phyloP scores from a whole-genome alignment of 2,888 invertebrate species.

The Ichneumoninae sp. region DNA sequence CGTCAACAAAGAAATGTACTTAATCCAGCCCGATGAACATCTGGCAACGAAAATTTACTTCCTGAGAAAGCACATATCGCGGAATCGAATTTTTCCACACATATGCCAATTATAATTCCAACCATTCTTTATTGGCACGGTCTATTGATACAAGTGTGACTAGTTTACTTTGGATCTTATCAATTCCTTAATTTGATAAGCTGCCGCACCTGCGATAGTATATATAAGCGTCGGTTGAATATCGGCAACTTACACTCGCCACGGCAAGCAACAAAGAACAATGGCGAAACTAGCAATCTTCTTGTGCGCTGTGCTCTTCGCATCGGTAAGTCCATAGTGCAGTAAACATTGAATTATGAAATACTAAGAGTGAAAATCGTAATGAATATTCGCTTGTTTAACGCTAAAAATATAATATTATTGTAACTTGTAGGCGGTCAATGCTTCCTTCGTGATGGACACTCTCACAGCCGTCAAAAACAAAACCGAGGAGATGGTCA shows the following conservation, averaged over 20 bases:
- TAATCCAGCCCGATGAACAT: no score
- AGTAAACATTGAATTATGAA: not conserved
- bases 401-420: not conserved
- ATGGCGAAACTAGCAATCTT: constrained; percentile 51
- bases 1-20: no score
- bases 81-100: constrained; percentile 7
- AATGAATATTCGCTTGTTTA: not conserved
- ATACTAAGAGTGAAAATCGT: not conserved
- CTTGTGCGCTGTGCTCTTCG: constrained; percentile 45
- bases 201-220: not conserved
- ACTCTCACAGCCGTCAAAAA: constrained; percentile 10
- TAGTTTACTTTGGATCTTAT: not conserved
- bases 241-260: not conserved
- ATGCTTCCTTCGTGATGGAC: not conserved
- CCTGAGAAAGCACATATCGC: not conserved
- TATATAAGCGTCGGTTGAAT: constrained; percentile 43
- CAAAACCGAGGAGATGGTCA: not conserved
- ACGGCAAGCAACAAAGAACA: not conserved
- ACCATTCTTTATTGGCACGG: not conserved
- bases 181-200: not conserved
- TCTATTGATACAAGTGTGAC: constrained; percentile 53
- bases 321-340: constrained; percentile 39
- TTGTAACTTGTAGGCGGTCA: constrained; percentile 15
- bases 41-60: no score
- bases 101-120: no score